Conservation (phyloP, 2,888 invertebrate genomes). For the Tetheella fluctuosa region DNA sequence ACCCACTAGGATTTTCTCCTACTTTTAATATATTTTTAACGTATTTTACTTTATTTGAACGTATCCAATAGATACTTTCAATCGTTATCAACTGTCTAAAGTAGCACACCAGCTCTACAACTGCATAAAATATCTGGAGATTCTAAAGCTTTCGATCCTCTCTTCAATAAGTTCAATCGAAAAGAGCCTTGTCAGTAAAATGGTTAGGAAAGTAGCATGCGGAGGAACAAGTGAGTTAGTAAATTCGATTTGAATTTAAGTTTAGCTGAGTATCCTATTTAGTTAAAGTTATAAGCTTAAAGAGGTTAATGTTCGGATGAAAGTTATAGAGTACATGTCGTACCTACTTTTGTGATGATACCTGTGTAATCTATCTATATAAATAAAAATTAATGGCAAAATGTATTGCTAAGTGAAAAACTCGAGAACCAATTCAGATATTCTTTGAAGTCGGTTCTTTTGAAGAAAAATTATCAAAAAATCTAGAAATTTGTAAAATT, state of each 20-base stretch:
- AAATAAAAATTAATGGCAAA: no score
- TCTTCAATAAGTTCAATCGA: slow-evolving; percentile 1
- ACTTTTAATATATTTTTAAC: neutral
- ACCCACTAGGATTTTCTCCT: no score
- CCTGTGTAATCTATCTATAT: neutral
- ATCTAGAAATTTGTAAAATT: no score
- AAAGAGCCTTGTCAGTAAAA: slow-evolving; percentile 3
- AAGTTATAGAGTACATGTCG: neutral
- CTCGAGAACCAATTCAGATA: no score
- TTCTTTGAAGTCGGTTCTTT: no score
- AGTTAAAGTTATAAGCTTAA: slow-evolving; percentile 19
- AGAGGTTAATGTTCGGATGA: neutral
- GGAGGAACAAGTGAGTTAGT: slow-evolving; percentile 26
- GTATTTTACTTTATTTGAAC: neutral
- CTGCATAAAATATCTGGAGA: slow-evolving; percentile 1
- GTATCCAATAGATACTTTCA: neutral
- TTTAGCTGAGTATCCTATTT: slow-evolving; percentile 22
- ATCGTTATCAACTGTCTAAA: neutral
- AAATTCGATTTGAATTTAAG: slow-evolving; percentile 36
- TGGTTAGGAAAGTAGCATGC: slow-evolving; percentile 15
- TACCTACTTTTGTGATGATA: neutral
- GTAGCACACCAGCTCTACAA: neutral
- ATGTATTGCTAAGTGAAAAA: no score
- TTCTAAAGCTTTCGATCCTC: neutral
- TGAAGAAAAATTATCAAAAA: no score